Percentiles rank a stretch among this genome's conserved stretches.
Evolutionary conservation across 2,113 vertebrate genomes (phyloP).

Genomic region (Corydoras sp.): DNA sequence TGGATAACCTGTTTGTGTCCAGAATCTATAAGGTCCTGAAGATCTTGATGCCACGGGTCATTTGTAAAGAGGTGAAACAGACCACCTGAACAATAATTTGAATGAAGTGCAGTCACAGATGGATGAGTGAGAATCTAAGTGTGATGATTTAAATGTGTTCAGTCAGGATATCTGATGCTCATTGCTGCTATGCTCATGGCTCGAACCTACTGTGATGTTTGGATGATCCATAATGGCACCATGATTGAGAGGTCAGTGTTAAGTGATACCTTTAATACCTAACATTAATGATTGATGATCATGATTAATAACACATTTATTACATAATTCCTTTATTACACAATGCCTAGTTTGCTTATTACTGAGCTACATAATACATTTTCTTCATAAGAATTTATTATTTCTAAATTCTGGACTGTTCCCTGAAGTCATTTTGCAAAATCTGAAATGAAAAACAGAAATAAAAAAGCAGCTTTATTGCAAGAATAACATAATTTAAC

Average conservation of each 20-base stretch:
- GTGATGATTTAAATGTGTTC: slow-evolving; percentile 35
- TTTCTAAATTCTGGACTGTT: no score
- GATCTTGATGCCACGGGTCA: slow-evolving; percentile 78
- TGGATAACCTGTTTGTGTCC: slow-evolving; percentile 82
- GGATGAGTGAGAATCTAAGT: neutral
- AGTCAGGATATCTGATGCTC: slow-evolving; percentile 87
- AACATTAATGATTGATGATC: neutral
- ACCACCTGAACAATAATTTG: neutral
- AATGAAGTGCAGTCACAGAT: neutral
- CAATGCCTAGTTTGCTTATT: neutral
- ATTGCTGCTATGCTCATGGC: slow-evolving; percentile 87
- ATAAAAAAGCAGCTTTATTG: no score
- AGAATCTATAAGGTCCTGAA: slow-evolving; percentile 74
- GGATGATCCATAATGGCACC: slow-evolving; percentile 98
- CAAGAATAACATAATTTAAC: no score
- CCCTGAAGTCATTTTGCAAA: no score
- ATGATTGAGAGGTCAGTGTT: slow-evolving; percentile 89
- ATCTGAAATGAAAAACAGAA: no score
- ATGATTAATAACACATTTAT: neutral
- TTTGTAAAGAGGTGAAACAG: slow-evolving; percentile 84
- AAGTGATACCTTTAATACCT: neutral
- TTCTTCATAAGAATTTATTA: no score
- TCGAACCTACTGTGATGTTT: slow-evolving; percentile 94
- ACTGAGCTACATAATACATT: neutral
- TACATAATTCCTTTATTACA: neutral